Percentiles rank a stretch among this genome's conserved stretches.
phyloP scores from a whole-genome alignment of 2,113 vertebrate species.

The Meles meles region DNA sequence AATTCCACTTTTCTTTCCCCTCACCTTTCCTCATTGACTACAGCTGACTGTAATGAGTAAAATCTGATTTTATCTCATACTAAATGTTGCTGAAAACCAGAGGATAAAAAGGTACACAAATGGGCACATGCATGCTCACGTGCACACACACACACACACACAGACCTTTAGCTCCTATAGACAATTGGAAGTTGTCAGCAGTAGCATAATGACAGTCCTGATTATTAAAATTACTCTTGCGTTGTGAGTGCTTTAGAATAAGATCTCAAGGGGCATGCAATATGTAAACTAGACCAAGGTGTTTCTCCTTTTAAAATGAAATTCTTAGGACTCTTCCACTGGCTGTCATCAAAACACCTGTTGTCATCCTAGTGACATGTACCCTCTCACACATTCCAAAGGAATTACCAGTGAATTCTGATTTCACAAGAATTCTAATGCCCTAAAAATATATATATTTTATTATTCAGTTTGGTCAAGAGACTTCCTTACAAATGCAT shows the following conservation, averaged over 20 bases:
- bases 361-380: background rate
- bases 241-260: slow-evolving; percentile 37
- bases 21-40: background rate
- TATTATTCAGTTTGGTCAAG: slow-evolving; percentile 9
- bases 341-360: slow-evolving; percentile 39
- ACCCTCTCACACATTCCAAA: slow-evolving; percentile 1
- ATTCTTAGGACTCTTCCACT: slow-evolving; percentile 38
- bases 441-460: background rate
- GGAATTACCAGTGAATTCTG: slow-evolving; percentile 40
- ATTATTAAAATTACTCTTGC: slow-evolving; percentile 68
- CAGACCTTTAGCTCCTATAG: background rate
- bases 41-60: background rate
- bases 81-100: background rate
- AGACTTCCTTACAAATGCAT: background rate
- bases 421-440: background rate
- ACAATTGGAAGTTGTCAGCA: slow-evolving; percentile 62
- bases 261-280: slow-evolving; percentile 35
- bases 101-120: background rate
- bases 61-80: background rate
- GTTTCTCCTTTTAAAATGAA: slow-evolving; percentile 30
- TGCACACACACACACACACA: background rate
- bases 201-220: slow-evolving; percentile 58
- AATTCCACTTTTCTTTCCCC: background rate
- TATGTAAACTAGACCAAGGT: slow-evolving; percentile 34
- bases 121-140: background rate